Conservation (phyloP, 2,113 vertebrate genomes). For the Eclectus roratus region DNA sequence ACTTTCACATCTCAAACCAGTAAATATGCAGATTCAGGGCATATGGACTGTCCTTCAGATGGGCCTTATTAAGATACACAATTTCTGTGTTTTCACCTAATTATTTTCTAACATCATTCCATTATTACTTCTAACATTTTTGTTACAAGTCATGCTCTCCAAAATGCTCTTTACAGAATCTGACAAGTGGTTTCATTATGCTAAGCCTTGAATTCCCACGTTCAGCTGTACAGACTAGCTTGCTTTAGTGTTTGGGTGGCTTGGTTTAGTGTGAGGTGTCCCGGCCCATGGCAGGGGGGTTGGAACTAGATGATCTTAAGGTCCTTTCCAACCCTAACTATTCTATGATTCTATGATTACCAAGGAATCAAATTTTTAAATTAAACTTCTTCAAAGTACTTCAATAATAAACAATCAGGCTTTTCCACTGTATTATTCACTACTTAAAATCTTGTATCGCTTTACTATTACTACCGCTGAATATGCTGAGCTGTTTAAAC, state of each 20-base stretch:
- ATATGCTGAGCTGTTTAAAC: not conserved
- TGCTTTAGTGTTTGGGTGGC: too few relatives aligned
- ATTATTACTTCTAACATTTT: not conserved
- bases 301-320: too few relatives aligned
- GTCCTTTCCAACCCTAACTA: too few relatives aligned
- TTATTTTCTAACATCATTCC: not conserved
- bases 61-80: rapidly evolving
- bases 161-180: not conserved
- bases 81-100: not conserved
- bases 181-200: not conserved
- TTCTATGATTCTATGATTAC: not conserved
- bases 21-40: not conserved
- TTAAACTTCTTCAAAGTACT: not conserved
- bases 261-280: too few relatives aligned
- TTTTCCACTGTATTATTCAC: not conserved
- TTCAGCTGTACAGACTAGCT: not conserved
- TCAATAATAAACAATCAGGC: not conserved
- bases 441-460: not conserved
- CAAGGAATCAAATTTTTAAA: not conserved
- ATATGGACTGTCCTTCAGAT: not conserved
- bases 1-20: not conserved
- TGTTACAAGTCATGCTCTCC: not conserved
- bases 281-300: too few relatives aligned
- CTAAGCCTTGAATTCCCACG: not conserved
- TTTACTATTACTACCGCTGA: not conserved